Conservation (phyloP, 2,888 invertebrate genomes). For the Coelinius sp. region DNA sequence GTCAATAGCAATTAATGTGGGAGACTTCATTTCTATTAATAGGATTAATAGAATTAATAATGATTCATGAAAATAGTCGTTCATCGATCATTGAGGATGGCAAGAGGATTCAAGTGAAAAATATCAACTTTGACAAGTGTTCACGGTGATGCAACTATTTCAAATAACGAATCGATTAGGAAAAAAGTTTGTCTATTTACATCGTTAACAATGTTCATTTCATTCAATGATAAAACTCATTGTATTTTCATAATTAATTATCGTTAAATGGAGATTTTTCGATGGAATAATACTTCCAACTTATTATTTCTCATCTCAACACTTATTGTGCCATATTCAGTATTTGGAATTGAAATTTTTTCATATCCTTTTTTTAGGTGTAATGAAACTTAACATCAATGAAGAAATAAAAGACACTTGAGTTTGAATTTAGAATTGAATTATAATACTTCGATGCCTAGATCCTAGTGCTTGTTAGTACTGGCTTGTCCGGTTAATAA, state of each 20-base stretch:
- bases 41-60: not conserved
- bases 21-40: not conserved
- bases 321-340: slow-evolving; percentile 21
- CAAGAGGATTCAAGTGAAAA: slow-evolving; percentile 3
- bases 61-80: not conserved
- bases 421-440: not conserved
- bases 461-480: slow-evolving; percentile 25
- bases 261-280: not conserved
- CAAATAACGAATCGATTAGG: not conserved
- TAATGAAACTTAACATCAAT: not conserved
- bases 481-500: slow-evolving; percentile 1
- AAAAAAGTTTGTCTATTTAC: slow-evolving; percentile 17
- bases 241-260: slow-evolving; percentile 9
- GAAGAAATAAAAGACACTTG: not conserved
- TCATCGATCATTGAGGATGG: not conserved
- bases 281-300: slow-evolving; percentile 30
- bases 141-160: not conserved
- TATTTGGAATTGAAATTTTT: not conserved
- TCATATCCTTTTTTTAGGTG: not conserved
- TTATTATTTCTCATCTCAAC: not conserved
- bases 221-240: not conserved
- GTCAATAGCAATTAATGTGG: not conserved
- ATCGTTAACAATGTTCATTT: not conserved
- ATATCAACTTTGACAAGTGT: not conserved
- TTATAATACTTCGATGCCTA: slow-evolving; percentile 20